A percentile compares a stretch with the other conserved stretches of the same genome.
Evolutionary conservation across 2,888 invertebrate genomes (phyloP).

Genomic region (Salticus scenicus): DNA sequence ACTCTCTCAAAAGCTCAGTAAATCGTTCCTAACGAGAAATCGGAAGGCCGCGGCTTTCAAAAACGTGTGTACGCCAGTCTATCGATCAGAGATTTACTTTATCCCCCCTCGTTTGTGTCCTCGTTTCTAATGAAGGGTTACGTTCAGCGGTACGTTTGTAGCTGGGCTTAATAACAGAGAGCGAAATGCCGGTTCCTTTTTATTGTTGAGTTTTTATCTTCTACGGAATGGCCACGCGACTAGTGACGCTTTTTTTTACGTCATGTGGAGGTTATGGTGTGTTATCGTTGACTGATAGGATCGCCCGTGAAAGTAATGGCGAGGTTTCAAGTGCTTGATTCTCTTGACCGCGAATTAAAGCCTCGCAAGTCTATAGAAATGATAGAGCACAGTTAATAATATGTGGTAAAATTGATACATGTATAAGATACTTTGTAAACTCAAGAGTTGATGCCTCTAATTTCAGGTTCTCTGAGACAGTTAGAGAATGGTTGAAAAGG

Average conservation of each 20-base stretch:
- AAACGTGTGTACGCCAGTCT: conserved; percentile 27
- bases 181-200: conserved; percentile 40
- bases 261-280: background rate
- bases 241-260: conserved; percentile 33
- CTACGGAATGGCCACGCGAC: conserved; percentile 54
- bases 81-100: conserved; percentile 45
- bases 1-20: conserved; percentile 14
- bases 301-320: too few species aligned
- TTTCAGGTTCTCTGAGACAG: too few species aligned
- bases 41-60: conserved; percentile 26
- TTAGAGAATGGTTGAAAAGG: too few species aligned
- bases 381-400: background rate
- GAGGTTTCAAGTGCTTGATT: too few species aligned
- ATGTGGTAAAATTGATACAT: too few species aligned
- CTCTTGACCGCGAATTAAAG: background rate
- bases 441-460: too few species aligned
- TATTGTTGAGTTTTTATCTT: conserved; percentile 47
- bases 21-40: conserved; percentile 15
- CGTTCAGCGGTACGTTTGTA: conserved; percentile 46
- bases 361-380: background rate
- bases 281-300: too few species aligned
- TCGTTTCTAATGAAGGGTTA: conserved; percentile 55
- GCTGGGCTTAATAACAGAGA: conserved; percentile 52
- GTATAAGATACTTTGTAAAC: too few species aligned
- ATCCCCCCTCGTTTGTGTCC: background rate